Conservation (phyloP, 2,888 invertebrate species). For the Himalopsyche tibetana region DNA sequence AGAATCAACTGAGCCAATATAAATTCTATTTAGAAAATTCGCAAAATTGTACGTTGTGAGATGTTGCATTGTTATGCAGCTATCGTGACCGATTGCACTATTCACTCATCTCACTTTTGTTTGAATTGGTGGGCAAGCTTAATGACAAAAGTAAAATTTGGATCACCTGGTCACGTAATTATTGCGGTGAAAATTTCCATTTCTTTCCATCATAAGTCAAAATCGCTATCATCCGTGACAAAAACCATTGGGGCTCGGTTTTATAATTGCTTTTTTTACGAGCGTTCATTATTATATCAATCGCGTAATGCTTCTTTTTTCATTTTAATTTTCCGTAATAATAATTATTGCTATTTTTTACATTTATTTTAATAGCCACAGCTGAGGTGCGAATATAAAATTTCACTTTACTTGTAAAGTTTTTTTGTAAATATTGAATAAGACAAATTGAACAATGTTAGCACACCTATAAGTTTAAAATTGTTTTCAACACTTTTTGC, state of each 20-base stretch:
- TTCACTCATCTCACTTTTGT: slow-evolving; percentile 1
- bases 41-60: background rate
- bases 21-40: background rate
- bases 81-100: background rate
- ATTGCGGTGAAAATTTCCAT: background rate
- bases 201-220: background rate
- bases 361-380: no score
- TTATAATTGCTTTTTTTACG: slow-evolving; percentile 13
- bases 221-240: background rate
- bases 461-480: no score
- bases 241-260: background rate
- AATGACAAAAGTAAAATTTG: slow-evolving; percentile 3
- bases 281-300: background rate
- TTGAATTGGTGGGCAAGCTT: background rate
- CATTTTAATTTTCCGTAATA: background rate
- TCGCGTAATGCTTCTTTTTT: slow-evolving; percentile 1
- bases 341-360: no score
- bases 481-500: no score
- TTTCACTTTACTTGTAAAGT: no score
- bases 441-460: no score
- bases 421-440: no score
- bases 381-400: no score
- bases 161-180: slow-evolving; percentile 2
- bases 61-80: background rate
- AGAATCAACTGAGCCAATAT: no score